Conservation (phyloP, 2,888 invertebrate species). For the Neria commutata region DNA sequence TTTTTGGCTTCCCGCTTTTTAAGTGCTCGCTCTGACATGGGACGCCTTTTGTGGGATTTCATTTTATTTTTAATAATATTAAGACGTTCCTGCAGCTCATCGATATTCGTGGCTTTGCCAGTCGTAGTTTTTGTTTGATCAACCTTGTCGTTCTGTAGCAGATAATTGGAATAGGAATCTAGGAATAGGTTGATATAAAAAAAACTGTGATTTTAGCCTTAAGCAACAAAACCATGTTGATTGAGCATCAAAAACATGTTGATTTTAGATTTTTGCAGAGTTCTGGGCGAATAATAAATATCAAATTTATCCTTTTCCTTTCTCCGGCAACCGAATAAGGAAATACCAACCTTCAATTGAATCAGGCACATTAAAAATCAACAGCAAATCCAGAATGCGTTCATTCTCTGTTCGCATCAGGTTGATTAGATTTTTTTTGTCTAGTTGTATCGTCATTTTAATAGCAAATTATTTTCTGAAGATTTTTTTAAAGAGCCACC, state of each 20-base stretch:
- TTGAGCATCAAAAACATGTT: too few species aligned
- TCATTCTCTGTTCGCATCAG: slow-evolving; percentile 42
- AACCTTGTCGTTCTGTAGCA: slow-evolving; percentile 44
- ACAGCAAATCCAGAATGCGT: slow-evolving; percentile 48
- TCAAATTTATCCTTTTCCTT: too few species aligned
- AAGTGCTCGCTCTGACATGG: slow-evolving; percentile 50
- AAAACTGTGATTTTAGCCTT: neutral
- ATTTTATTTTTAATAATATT: slow-evolving; percentile 59
- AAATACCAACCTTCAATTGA: slow-evolving; percentile 49
- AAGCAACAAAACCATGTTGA: too few species aligned
- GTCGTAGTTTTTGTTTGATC: slow-evolving; percentile 9
- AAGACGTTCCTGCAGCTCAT: slow-evolving; percentile 48
- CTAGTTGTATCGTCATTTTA: slow-evolving; percentile 35
- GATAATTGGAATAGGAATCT: slow-evolving; percentile 34
- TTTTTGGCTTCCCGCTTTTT: slow-evolving; percentile 56
- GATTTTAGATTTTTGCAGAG: too few species aligned
- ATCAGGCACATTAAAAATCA: slow-evolving; percentile 56
- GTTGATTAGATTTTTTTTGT: slow-evolving; percentile 31
- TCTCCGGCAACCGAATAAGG: too few species aligned
- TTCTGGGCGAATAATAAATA: too few species aligned
- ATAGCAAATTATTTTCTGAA: neutral
- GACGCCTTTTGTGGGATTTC: slow-evolving; percentile 52
- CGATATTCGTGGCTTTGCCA: slow-evolving; percentile 29
- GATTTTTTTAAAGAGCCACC: neutral
- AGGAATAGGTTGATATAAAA: neutral